Conservation (phyloP, 2,888 invertebrate species). For the Anorthoa munda region DNA sequence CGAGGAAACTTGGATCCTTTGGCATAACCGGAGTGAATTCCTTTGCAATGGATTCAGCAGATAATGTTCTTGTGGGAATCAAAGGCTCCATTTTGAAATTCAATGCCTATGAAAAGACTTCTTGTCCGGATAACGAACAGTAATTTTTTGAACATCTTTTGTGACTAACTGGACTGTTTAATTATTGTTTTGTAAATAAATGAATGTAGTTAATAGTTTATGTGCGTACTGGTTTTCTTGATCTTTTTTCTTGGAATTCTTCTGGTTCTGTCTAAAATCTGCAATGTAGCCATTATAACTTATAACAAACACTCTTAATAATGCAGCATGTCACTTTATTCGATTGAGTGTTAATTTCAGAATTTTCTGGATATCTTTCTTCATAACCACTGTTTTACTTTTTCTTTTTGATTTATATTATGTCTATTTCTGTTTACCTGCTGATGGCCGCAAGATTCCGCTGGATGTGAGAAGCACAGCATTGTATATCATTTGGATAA, state of each 20-base stretch:
- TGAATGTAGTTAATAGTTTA: background rate
- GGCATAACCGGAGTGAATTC: slow-evolving; percentile 82
- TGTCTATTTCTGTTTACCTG: too few relatives aligned
- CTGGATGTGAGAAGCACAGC: too few relatives aligned
- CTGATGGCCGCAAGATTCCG: too few relatives aligned
- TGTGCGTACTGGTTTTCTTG: background rate
- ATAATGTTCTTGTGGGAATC: slow-evolving; percentile 84
- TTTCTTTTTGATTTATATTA: background rate
- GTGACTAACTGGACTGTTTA: slow-evolving; percentile 15
- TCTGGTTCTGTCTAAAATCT: background rate
- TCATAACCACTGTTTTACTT: too few relatives aligned
- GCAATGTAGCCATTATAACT: too few relatives aligned
- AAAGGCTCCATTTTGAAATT: slow-evolving; percentile 83
- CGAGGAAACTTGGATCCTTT: slow-evolving; percentile 80
- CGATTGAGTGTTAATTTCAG: background rate
- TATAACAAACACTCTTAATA: background rate
- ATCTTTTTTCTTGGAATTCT: background rate
- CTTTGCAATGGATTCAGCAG: slow-evolving; percentile 84
- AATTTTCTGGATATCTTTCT: background rate
- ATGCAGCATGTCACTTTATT: background rate
- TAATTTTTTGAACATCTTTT: slow-evolving; percentile 62
- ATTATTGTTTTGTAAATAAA: slow-evolving; percentile 24
- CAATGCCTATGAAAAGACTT: slow-evolving; percentile 79
- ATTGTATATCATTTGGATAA: too few relatives aligned
- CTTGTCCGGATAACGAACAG: slow-evolving; percentile 77